Percentiles rank a stretch among this genome's conserved stretches.
phyloP scores from a whole-genome alignment of 2,113 vertebrate species.

The Ameiurus melas region DNA sequence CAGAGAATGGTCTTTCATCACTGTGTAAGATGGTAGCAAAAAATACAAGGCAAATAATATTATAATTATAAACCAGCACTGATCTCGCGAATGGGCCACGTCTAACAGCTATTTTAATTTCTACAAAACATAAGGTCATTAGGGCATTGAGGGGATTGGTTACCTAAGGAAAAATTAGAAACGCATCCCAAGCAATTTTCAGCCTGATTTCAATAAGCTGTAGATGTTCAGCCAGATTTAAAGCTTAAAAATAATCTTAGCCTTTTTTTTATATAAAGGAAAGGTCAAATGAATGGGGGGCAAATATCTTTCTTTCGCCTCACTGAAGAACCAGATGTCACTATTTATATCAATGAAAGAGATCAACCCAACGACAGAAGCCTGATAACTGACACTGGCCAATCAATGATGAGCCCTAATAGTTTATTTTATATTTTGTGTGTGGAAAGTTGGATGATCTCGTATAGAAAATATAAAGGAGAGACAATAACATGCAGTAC shows the following conservation, averaged over 20 bases:
- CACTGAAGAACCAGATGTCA: background rate
- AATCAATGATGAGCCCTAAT: background rate
- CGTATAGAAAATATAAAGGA: background rate
- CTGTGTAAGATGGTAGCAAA: conserved; percentile 13
- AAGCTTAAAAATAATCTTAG: conserved; percentile 29
- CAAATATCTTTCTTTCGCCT: background rate
- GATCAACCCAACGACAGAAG: background rate
- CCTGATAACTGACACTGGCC: background rate
- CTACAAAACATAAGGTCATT: conserved; percentile 44
- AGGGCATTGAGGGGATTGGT: conserved; percentile 41
- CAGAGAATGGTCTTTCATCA: conserved; percentile 37
- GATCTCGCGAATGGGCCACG: conserved; percentile 45
- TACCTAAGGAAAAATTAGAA: conserved; percentile 50
- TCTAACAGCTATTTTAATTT: conserved; percentile 50
- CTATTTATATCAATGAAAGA: background rate
- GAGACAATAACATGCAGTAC: background rate
- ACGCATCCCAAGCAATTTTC: conserved; percentile 48
- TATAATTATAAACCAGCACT: conserved; percentile 37
- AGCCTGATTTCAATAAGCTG: conserved; percentile 32
- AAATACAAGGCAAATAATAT: conserved; percentile 35
- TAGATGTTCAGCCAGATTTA: conserved; percentile 42
- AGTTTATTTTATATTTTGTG: background rate
- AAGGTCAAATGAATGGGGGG: conserved; percentile 30
- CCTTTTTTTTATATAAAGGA: conserved; percentile 17
- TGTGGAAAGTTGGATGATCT: background rate